A percentile compares a stretch with the other conserved stretches of the same genome.
Evolutionary conservation across 2,113 vertebrate genomes (phyloP).

Genomic region (Myrmecophaga tridactyla): DNA sequence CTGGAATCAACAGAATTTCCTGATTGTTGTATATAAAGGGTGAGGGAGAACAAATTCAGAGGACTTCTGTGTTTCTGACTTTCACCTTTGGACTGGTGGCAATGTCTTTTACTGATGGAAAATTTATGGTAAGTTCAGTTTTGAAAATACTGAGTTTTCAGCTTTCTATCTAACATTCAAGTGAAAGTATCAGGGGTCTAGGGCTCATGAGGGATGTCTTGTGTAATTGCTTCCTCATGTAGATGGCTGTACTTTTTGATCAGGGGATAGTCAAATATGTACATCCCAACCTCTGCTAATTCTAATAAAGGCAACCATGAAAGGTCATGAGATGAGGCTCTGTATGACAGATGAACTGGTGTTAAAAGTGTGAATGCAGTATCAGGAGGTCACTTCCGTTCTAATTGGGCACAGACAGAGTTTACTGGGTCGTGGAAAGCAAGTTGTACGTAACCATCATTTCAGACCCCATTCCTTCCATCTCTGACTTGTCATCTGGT

Average conservation of each 20-base stretch:
- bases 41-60: not conserved
- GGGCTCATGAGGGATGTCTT: not conserved
- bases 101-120: not conserved
- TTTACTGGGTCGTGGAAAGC: not conserved
- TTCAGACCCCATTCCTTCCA: not conserved
- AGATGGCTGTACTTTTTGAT: not conserved
- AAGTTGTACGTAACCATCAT: not conserved
- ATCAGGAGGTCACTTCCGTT: not conserved
- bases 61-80: not conserved
- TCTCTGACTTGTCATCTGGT: constrained; percentile 20
- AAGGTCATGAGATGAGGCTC: constrained; percentile 26
- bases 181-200: too few species aligned
- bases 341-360: constrained; percentile 24
- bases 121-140: not conserved
- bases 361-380: not conserved
- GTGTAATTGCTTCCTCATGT: not conserved
- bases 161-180: not conserved
- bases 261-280: not conserved
- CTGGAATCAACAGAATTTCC: not conserved
- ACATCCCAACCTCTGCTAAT: constrained; percentile 18
- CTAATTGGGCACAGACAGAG: not conserved
- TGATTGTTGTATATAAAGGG: not conserved
- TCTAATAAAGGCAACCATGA: not conserved
- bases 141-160: not conserved
- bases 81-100: not conserved